Evolutionary conservation across 1,140 invertebrate genomes (phyloP), one percentile per base, ranked within the genome.

Genomic region (Hyphantria cunea): DNA sequence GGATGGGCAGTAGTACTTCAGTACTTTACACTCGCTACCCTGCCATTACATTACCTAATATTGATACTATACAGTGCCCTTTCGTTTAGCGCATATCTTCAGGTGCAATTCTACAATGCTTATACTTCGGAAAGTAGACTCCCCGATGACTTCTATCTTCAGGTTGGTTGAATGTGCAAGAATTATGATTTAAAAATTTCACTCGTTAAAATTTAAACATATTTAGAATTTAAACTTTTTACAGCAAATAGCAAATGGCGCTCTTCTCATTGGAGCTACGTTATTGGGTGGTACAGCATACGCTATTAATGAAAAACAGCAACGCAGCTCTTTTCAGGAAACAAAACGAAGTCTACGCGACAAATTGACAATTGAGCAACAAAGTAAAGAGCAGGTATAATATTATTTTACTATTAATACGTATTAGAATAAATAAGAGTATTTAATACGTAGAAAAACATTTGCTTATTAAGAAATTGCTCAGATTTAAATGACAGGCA

Each of bases 351-450:
- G 97, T 73, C 92, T 98, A 47, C 96, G 97, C 80, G 96, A 98
- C 62, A 98, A 98, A 88, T 92, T 97, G 59, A 95, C 97, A 17
- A 97, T 98, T 56, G 97, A 98, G 89, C 96, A 98, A 80, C 96
- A 98, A 85, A 96, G 96, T 53, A 95, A 96, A 37, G 97, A 98
- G 90, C 96, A 97, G 94, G 96, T 96, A 75, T 88, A 75, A 50
- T 3, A 25, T 3, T 3, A 5, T 32, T 52, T 13, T 14, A 12
- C 13, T 12, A 14, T 12, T 32, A n/a, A 37, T 25, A 25, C 17
- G 2, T 5, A 25, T 25, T 25, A 25, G 5, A 25, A 25, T 3
- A 5, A 25, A 25, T 5, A 25, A 25, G 5, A 25, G 17, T 25
- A 25, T 25, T 25, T 5, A 25, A 25, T 3, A 25, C 17, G 5